Percentiles rank a stretch among this genome's conserved stretches.
Evolutionary conservation across 2,888 invertebrate genomes (phyloP).

Genomic region (Gerris lacustris): DNA sequence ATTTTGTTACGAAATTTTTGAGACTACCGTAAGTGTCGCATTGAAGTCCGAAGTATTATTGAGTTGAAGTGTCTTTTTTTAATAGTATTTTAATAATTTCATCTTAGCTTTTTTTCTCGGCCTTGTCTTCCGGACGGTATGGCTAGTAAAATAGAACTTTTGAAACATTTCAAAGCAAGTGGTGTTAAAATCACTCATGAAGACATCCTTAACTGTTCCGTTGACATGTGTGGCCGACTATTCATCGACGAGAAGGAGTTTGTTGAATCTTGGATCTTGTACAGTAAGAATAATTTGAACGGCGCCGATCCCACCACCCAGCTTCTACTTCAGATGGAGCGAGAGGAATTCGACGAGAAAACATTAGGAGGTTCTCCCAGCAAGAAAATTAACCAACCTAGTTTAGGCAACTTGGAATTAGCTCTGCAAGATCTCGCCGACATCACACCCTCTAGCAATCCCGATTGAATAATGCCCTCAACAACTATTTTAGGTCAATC

Average conservation of each 20-base stretch:
- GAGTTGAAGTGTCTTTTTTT: no score
- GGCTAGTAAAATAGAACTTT: neutral
- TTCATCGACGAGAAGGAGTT: slow-evolving; percentile 7
- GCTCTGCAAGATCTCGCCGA: neutral
- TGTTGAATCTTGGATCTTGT: slow-evolving; percentile 1
- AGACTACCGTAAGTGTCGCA: no score
- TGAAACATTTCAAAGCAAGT: neutral
- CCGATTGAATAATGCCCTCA: neutral
- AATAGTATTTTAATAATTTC: no score
- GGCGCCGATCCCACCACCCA: neutral
- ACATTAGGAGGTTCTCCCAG: neutral
- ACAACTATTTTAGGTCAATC: no score
- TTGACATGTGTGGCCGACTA: slow-evolving; percentile 6
- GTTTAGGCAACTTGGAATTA: neutral
- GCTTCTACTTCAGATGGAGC: slow-evolving; percentile 2
- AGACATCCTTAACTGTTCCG: neutral
- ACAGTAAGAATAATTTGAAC: neutral
- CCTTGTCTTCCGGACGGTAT: neutral
- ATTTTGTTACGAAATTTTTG: no score
- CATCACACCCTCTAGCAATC: neutral
- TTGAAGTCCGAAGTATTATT: no score
- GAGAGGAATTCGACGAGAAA: slow-evolving; percentile 4
- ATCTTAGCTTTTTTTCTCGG: no score
- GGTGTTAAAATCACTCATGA: neutral
- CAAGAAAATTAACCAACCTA: neutral